Conservation (phyloP, 2,888 invertebrate species). For the Bruchidius siliquastri region DNA sequence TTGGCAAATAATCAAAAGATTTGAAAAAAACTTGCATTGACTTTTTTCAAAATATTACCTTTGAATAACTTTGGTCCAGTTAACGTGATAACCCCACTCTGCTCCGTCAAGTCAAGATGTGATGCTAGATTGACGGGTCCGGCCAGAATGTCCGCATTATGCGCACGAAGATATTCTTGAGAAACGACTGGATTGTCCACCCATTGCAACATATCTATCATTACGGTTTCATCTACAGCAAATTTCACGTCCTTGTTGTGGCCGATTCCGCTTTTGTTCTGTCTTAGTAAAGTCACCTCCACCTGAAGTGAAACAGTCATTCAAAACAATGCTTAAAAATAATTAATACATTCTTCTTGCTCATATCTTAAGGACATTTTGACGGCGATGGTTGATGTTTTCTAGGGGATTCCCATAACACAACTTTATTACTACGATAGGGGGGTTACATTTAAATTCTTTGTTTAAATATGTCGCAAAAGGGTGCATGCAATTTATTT, state of each 20-base stretch:
- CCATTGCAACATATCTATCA: conserved; percentile 43
- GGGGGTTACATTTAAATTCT: no score
- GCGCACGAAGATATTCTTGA: conserved; percentile 76
- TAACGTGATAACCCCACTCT: conserved; percentile 77
- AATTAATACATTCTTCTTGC: no score
- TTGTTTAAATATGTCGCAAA: not conserved
- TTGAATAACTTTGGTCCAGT: conserved; percentile 82
- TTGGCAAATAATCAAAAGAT: no score
- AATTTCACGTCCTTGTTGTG: conserved; percentile 48
- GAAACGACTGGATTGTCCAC: conserved; percentile 72
- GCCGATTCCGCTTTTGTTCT: conserved; percentile 60
- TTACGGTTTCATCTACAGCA: conserved; percentile 52
- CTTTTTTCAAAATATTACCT: no score
- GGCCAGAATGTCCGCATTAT: conserved; percentile 86
- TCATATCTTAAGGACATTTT: no score
- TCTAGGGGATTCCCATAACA: no score
- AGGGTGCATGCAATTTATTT: no score
- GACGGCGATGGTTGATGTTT: no score
- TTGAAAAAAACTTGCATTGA: no score
- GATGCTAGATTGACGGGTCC: conserved; percentile 81
- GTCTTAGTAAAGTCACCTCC: conserved; percentile 58
- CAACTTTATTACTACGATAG: no score
- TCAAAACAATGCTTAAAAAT: not conserved
- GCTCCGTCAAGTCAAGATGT: conserved; percentile 79
- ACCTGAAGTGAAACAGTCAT: conserved; percentile 45